Base-by-base conservation (phyloP, 2,113 vertebrate genomes). In the Erythrocercus mccallii region DNA sequence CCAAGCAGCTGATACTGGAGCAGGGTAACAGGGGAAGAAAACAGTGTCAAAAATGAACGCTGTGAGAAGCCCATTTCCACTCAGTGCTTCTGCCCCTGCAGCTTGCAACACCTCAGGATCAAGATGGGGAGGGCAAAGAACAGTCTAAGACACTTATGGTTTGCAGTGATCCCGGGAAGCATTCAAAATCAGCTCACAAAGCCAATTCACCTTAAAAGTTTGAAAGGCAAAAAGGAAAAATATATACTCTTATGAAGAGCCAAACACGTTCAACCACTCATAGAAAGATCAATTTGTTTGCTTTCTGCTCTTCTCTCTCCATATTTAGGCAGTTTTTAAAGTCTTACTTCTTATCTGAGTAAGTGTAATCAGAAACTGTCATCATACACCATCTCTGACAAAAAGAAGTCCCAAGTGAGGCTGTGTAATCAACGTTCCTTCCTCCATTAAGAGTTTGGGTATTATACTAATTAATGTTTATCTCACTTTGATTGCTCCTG, bases 401-500 rank as follows among this genome's bases (percentile, higher is more conserved):
- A 95, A 88, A 91, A 94, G 93, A 97, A 97, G 81, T 96, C 95
- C 94, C 94, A 95, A 95, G 38, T 65, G 96, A 94, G 95, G 78
- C 6, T 54, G 54, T 80, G 79, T 85, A 97, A 97, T 97, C 97
- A 97, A 82, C 4, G 2, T 33, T 96, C 84, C 90, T 96, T 97
- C 95, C 96, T 93, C 93, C 95, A 95, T 94, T 95, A 97, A 95
- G 81, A 62, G 74, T 84, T 92, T 94, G 88, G 88, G 76, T 95
- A 95, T 97, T 94, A 97, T 91, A 87, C 90, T 97, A 97, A 97
- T 96, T 92, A 97, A 96, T 96, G 95, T 95, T 97, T 97, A 94
- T 94, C 93, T 80, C 94, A 81, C 93, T 95, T 72, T 97, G 97
- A 97, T 97, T 97, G 96, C 96, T 96, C 70, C 94, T 97, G 15